Evolutionary conservation across 2,797 vertebrate species (phyloP).

Genomic region (Dicrostonyx torquatus): DNA sequence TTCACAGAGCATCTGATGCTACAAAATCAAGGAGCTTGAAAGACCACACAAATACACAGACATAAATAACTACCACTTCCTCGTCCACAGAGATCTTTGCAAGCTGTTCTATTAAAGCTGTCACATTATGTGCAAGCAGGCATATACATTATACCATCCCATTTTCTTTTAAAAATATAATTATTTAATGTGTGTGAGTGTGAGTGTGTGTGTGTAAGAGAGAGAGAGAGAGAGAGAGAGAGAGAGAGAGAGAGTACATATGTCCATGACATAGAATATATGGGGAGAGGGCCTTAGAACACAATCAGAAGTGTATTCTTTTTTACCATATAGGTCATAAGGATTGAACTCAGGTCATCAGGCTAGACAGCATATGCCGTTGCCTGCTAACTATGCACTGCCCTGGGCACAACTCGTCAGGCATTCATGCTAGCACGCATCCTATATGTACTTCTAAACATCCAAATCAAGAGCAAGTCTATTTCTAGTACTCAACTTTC

Average conservation of each 20-base stretch:
- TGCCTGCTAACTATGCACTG: background rate
- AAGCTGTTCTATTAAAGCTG: background rate
- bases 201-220: background rate
- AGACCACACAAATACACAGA: background rate
- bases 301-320: background rate
- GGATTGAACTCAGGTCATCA: background rate
- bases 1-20: background rate
- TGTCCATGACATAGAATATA: background rate
- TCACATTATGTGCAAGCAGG: background rate
- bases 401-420: background rate
- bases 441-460: background rate
- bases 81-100: background rate
- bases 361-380: background rate
- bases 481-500: background rate
- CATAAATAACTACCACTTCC: background rate
- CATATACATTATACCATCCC: background rate
- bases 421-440: background rate
- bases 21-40: background rate
- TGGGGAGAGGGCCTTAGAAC: background rate
- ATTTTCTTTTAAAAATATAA: background rate
- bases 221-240: too few species aligned
- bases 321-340: background rate
- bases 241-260: background rate
- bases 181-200: background rate
- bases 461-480: background rate